Evolutionary conservation across 2,797 vertebrate species (phyloP).

Genomic region (Arvicola amphibius): DNA sequence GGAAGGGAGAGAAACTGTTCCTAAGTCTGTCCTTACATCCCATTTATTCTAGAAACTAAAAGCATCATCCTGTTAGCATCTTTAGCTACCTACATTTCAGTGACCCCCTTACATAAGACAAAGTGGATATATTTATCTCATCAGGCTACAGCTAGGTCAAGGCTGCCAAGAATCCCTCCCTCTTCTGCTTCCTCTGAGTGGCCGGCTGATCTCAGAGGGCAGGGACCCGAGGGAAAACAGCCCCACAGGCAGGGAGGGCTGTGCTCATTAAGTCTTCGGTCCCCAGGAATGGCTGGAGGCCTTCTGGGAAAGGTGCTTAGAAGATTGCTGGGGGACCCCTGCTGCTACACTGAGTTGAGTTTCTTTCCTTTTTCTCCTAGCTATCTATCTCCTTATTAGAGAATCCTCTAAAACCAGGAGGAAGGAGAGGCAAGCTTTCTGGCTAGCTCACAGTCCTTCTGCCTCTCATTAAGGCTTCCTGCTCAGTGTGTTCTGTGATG

Average conservation of each 20-base stretch:
- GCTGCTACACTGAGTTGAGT: constrained; percentile 79
- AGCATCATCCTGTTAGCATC: constrained; percentile 47
- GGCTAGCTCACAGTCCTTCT: constrained; percentile 65
- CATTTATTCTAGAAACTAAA: constrained; percentile 48
- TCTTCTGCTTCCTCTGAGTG: constrained; percentile 2
- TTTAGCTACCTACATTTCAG: constrained; percentile 7
- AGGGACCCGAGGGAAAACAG: not conserved
- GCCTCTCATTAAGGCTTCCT: constrained; percentile 77
- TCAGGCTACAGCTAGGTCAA: not conserved
- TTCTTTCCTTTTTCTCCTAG: constrained; percentile 71
- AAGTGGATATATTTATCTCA: not conserved
- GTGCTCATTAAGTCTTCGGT: constrained; percentile 66
- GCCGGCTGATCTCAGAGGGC: constrained; percentile 22
- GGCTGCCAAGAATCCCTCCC: not conserved
- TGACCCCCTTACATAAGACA: constrained; percentile 45
- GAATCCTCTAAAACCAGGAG: constrained; percentile 82
- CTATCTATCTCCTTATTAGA: constrained; percentile 79
- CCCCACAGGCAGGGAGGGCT: not conserved
- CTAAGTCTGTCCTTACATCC: not conserved
- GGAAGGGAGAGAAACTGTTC: not conserved
- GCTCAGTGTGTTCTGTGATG: constrained; percentile 63
- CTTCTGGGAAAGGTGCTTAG: constrained; percentile 73
- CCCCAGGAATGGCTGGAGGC: constrained; percentile 58
- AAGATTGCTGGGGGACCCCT: constrained; percentile 76
- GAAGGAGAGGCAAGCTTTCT: constrained; percentile 77